A percentile compares a stretch with the other conserved stretches of the same genome.
Conservation (phyloP, 2,113 vertebrate species). For the Spheniscus mendiculus region DNA sequence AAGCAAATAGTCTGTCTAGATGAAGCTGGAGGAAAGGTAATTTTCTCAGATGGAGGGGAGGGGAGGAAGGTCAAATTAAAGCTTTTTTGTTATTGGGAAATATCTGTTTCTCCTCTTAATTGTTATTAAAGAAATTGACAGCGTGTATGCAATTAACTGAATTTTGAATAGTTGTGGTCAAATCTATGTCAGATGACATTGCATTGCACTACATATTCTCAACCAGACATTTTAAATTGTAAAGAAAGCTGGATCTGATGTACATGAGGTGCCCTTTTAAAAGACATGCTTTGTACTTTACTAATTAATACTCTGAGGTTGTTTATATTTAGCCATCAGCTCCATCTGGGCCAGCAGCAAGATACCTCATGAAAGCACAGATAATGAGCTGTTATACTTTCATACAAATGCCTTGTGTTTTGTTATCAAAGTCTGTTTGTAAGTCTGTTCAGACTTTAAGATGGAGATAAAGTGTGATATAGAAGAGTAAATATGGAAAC, state of each 20-base stretch:
- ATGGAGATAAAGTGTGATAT: background rate
- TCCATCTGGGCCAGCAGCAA: conserved; percentile 54
- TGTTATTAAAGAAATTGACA: background rate
- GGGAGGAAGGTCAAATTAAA: background rate
- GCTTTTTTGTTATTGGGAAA: background rate
- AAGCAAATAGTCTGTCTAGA: background rate
- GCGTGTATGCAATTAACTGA: background rate
- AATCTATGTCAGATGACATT: background rate
- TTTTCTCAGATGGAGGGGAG: background rate
- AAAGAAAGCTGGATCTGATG: background rate
- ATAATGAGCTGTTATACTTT: conserved; percentile 52
- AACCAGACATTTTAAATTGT: background rate
- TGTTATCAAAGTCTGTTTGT: conserved; percentile 24
- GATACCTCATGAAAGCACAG: conserved; percentile 17
- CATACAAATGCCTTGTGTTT: conserved; percentile 5
- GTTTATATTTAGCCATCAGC: conserved; percentile 56
- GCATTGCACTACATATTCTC: background rate
- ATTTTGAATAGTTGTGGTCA: background rate
- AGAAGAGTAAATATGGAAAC: background rate
- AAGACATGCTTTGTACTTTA: conserved; percentile 22
- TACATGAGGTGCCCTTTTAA: background rate
- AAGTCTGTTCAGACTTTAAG: conserved; percentile 28
- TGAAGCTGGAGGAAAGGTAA: background rate
- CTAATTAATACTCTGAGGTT: conserved; percentile 59
- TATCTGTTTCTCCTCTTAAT: background rate